phyloP scores from a whole-genome alignment of 2,797 vertebrate genomes.

The Aldrovandia affinis region DNA sequence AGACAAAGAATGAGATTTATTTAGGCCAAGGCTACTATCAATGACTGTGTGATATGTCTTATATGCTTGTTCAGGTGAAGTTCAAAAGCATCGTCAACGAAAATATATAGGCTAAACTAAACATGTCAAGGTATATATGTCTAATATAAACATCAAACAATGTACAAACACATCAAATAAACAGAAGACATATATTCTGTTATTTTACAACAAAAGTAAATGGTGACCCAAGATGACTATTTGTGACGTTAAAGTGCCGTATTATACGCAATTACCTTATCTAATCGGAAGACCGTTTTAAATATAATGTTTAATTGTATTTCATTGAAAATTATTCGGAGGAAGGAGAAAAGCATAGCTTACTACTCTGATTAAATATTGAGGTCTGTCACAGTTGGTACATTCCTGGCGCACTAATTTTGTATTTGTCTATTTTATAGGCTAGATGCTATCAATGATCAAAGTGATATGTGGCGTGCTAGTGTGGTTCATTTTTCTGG shows the following conservation, averaged over 20 bases:
- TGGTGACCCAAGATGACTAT: too few relatives aligned
- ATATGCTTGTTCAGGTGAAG: background rate
- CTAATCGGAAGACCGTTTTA: too few relatives aligned
- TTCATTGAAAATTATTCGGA: too few relatives aligned
- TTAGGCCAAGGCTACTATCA: background rate
- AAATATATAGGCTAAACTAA: background rate
- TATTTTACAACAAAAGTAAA: too few relatives aligned
- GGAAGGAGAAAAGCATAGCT: too few relatives aligned
- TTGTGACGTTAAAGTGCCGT: too few relatives aligned
- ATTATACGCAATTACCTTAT: too few relatives aligned
- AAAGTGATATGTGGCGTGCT: background rate
- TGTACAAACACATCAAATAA: too few relatives aligned
- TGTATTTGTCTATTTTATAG: background rate
- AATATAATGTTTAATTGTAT: too few relatives aligned
- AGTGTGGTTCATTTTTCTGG: background rate
- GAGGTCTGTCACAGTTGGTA: background rate
- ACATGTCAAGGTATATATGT: background rate
- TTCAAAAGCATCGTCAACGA: background rate
- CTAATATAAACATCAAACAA: background rate
- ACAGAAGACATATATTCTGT: too few relatives aligned
- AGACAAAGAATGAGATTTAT: constrained; percentile 47
- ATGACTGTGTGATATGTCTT: background rate
- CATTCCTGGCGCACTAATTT: background rate
- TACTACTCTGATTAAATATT: too few relatives aligned
- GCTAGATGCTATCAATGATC: background rate